Conservation (phyloP, 2,797 vertebrate species). For the Diceros bicornis region DNA sequence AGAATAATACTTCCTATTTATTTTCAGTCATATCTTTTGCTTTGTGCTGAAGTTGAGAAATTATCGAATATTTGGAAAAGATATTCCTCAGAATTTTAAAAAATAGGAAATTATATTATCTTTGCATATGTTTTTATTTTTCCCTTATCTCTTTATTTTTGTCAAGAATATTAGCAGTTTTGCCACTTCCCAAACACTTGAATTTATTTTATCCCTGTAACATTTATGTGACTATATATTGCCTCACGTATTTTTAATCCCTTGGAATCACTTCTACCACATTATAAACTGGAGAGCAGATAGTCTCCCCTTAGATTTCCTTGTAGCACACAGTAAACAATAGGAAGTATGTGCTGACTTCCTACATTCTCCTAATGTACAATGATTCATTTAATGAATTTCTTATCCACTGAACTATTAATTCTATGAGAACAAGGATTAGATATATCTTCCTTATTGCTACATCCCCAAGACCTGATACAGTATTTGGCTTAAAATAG, state of each 20-base stretch:
- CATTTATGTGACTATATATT: background rate
- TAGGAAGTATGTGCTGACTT: background rate
- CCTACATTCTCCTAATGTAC: background rate
- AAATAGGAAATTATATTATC: slow-evolving; percentile 27
- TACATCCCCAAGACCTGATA: background rate
- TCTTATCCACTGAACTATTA: background rate
- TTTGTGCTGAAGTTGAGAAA: slow-evolving; percentile 42
- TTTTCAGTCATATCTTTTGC: slow-evolving; percentile 8
- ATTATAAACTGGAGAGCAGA: background rate
- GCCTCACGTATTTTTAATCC: slow-evolving; percentile 12
- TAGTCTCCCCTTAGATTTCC: background rate
- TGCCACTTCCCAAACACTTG: background rate
- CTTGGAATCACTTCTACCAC: background rate
- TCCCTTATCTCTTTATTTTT: slow-evolving; percentile 39
- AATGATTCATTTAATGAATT: background rate
- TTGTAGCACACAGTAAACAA: background rate
- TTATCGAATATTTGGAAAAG: slow-evolving; percentile 41
- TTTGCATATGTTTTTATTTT: background rate
- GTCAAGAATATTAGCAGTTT: slow-evolving; percentile 1
- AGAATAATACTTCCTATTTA: slow-evolving; percentile 21
- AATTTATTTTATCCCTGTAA: slow-evolving; percentile 20
- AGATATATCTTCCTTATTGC: background rate
- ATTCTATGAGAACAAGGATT: background rate
- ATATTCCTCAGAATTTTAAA: slow-evolving; percentile 14
- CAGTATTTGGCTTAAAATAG: background rate